Evolutionary conservation across 2,113 vertebrate genomes (phyloP).

Genomic region (Rhinopomastus cyanomelas): DNA sequence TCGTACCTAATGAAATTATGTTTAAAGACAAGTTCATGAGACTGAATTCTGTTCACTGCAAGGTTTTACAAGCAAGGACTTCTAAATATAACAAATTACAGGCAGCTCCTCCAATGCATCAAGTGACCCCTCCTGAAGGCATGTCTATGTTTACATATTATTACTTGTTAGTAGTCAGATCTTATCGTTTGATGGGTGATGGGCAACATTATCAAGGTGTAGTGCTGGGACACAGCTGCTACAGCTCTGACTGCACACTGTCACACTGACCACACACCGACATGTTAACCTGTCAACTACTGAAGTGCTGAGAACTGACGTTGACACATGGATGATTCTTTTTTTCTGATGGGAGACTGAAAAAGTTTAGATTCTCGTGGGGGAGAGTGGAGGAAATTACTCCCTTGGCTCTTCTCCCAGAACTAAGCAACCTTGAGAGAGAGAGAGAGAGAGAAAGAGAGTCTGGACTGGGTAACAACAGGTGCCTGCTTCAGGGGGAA

Average conservation of each 20-base stretch:
- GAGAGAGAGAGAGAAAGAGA: too few relatives aligned
- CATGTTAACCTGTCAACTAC: background rate
- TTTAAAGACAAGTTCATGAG: background rate
- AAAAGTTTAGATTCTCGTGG: too few relatives aligned
- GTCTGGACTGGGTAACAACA: too few relatives aligned
- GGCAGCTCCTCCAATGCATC: background rate
- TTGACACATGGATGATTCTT: too few relatives aligned
- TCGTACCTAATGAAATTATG: background rate
- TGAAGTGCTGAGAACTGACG: background rate
- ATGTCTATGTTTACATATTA: background rate
- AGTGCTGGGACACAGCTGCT: background rate
- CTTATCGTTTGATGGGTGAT: background rate
- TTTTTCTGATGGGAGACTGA: too few relatives aligned
- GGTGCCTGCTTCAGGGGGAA: too few relatives aligned
- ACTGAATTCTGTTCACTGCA: background rate
- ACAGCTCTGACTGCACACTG: background rate
- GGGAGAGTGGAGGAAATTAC: too few relatives aligned
- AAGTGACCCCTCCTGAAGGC: background rate
- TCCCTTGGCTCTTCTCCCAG: too few relatives aligned
- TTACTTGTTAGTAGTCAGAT: background rate
- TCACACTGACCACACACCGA: background rate
- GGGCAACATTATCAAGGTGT: background rate
- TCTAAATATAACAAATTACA: background rate
- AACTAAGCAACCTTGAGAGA: too few relatives aligned
- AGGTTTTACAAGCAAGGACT: background rate